phyloP scores from a whole-genome alignment of 2,888 invertebrate genomes.

The Cistogaster globosa region DNA sequence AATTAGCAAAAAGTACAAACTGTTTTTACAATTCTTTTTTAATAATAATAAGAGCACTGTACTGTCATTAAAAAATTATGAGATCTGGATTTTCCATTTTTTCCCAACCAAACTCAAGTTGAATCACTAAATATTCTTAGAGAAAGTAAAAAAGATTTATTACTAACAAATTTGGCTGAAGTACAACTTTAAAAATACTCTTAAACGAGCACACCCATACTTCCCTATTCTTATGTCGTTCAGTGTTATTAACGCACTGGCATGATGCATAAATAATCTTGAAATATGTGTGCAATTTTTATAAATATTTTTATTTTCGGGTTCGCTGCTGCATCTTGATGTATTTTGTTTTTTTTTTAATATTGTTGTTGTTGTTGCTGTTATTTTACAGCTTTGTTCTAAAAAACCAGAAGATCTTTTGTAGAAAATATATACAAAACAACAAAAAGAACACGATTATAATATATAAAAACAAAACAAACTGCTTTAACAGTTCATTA shows the following conservation, averaged over 20 bases:
- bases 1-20: too few relatives aligned
- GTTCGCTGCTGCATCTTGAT: conserved; percentile 49
- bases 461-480: conserved; percentile 47
- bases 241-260: conserved; percentile 18
- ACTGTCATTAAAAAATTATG: too few relatives aligned
- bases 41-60: too few relatives aligned
- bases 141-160: neutral
- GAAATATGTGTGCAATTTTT: conserved; percentile 56
- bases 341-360: conserved; percentile 6
- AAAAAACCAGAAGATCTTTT: conserved; percentile 71
- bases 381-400: conserved; percentile 68
- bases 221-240: neutral
- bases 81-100: too few relatives aligned
- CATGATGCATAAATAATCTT: conserved; percentile 54
- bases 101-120: too few relatives aligned
- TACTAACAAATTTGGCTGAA: neutral
- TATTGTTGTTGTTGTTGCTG: conserved; percentile 12
- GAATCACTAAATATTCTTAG: too few relatives aligned
- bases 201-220: neutral
- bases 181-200: neutral
- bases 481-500: conserved; percentile 65
- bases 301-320: conserved; percentile 54
- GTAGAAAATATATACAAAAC: conserved; percentile 60
- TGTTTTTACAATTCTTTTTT: too few relatives aligned
- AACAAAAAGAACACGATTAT: neutral